Conservation (phyloP, 2,113 vertebrate genomes). For the Etheostoma cragini region DNA sequence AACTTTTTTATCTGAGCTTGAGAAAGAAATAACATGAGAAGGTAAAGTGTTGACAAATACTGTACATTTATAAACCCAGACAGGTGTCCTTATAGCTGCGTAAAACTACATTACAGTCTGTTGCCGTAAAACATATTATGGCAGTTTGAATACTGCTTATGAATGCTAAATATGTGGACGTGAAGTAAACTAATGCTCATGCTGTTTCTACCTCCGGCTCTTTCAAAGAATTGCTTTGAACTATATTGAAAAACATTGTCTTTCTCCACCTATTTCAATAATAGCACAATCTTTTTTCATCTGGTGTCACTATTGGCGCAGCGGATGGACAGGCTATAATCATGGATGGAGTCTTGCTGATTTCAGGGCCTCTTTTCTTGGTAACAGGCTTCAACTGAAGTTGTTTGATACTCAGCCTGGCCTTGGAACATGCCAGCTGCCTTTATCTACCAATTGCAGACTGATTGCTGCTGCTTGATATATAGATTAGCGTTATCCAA, state of each 20-base stretch:
- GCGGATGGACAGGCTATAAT: conserved; percentile 58
- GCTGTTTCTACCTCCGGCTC: conserved; percentile 62
- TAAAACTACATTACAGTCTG: background rate
- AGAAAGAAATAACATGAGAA: background rate
- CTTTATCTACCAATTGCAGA: conserved; percentile 73
- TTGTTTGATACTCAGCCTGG: conserved; percentile 70
- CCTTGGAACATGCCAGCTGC: conserved; percentile 61
- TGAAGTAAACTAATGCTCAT: conserved; percentile 42
- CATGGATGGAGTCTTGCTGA: conserved; percentile 61
- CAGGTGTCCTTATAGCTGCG: background rate
- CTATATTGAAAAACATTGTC: conserved; percentile 60
- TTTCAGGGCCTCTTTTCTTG: conserved; percentile 45
- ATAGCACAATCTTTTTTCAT: conserved; percentile 73
- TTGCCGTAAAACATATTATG: background rate
- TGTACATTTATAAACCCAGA: background rate
- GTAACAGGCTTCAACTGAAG: conserved; percentile 49
- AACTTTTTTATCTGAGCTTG: background rate
- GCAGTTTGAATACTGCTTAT: background rate
- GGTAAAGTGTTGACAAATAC: too few relatives aligned
- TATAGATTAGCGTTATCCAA: conserved; percentile 64
- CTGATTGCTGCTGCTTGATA: conserved; percentile 64
- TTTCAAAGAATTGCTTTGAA: conserved; percentile 63
- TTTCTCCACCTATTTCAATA: conserved; percentile 71
- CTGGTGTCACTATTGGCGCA: conserved; percentile 35
- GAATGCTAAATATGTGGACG: background rate